A percentile compares a stretch with the other conserved stretches of the same genome.
These are phyloP conservation scores for Crocodylus rhombifer DNA, from an alignment of 2,797 vertebrate genomes.

Conservation along the genomic window DNA sequence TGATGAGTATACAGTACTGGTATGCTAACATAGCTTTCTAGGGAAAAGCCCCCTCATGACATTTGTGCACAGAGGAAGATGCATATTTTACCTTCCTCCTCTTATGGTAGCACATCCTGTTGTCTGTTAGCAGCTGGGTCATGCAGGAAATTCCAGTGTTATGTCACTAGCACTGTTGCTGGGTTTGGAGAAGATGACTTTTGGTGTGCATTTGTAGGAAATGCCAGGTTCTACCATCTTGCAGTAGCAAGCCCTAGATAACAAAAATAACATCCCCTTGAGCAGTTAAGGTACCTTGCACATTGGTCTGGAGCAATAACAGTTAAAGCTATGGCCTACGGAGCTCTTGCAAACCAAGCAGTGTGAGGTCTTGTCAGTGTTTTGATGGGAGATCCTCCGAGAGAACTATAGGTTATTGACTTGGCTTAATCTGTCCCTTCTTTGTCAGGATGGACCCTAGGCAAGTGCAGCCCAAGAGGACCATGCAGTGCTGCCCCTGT, in stretches of 20 bases:
- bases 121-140: background rate
- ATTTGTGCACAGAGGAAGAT: background rate
- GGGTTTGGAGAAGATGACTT: background rate
- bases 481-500: background rate
- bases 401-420: background rate
- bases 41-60: background rate
- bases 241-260: background rate
- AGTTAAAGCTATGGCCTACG: background rate
- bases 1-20: background rate
- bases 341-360: fast-evolving
- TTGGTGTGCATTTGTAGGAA: background rate
- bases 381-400: background rate
- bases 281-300: background rate
- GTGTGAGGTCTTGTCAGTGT: background rate
- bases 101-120: background rate
- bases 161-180: background rate
- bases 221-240: background rate
- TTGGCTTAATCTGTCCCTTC: background rate
- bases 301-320: background rate
- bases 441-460: background rate
- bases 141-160: background rate
- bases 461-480: background rate
- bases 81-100: background rate
- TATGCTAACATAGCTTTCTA: background rate
- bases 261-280: fast-evolving